Conservation (phyloP, 2,888 invertebrate genomes). For the Osmoderma eremita region DNA sequence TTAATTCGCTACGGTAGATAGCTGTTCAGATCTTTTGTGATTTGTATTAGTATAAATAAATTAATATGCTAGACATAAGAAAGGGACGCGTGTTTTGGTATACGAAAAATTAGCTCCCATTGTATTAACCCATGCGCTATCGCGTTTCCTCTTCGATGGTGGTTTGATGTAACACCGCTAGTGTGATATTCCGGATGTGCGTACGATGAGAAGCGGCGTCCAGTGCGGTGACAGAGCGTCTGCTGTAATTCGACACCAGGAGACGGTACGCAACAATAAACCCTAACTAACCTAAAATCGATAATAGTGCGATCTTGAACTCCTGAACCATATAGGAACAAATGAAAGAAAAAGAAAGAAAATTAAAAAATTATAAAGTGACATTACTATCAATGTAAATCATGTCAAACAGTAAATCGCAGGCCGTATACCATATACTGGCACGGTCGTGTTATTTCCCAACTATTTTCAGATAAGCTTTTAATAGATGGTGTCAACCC, state of each 20-base stretch:
- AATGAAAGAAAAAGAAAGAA: no score
- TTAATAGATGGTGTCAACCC: constrained; percentile 64
- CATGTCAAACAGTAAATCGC: no score
- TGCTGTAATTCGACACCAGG: constrained; percentile 31
- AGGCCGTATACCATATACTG: not conserved
- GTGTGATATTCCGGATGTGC: constrained; percentile 45
- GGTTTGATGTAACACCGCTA: no score
- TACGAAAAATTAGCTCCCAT: constrained; percentile 38
- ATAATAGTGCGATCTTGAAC: not conserved
- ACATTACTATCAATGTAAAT: no score
- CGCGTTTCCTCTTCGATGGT: constrained; percentile 45
- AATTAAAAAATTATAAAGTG: no score
- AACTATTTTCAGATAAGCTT: constrained; percentile 62
- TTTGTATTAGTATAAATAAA: no score
- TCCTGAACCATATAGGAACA: no score
- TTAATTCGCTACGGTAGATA: no score
- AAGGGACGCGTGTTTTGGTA: not conserved
- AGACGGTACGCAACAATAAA: constrained; percentile 17
- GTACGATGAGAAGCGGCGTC: constrained; percentile 30
- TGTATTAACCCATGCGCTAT: constrained; percentile 45
- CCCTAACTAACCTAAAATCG: constrained; percentile 26
- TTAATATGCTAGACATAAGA: no score
- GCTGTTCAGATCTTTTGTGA: no score
- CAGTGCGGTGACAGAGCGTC: not conserved
- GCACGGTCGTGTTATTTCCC: constrained; percentile 55